Base-by-base conservation (phyloP, 92 coral and sea anemone species). In the Parazoanthus atlanticus region DNA sequence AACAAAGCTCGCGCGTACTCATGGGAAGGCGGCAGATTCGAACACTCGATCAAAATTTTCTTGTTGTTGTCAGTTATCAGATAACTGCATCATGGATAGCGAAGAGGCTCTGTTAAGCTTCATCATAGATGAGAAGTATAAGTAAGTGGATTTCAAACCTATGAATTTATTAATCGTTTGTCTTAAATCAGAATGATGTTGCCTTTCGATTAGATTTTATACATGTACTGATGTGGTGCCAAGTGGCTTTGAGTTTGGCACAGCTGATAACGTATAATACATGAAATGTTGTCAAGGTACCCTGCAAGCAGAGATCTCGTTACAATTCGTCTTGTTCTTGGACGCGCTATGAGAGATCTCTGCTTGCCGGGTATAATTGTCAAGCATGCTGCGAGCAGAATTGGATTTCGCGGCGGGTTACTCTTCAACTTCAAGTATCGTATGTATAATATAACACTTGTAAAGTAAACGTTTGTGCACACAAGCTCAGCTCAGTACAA, bases 91-190 rank as follows among this genome's bases (percentile, higher is more conserved):
- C 32, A 80, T 80, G 84, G 84, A 84, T 8, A 69, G 16, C 2
- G 87, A 70, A 69, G 78, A 84, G 28, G 78, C 30, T 21, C 78
- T 69, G 1, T 6, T 84, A 41, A 61, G 41, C 21, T 82, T 90
- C 11, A 90, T 94, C 33, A 89, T 86, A 30, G 92, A 75, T 0
- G 91, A 89, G 31, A 82, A 92, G 47, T 94, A 83, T 77, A n/a
- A 90, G 96, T 94, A 72, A 80, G 93, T 65, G 3, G 25, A 61
- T 15, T 33, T 0, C 33, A 21, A 0, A 49, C 43, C 29, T 8
- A 13, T 80, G 5, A n/a, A 2, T 73, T 23, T 49, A 64, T 52
- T 52, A 32, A 10, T 43, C 49, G 4, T 36, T 9, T 46, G 49
- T 46, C 1, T 43, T 46, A 8, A 10, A 46, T 46, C 12, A 46